Base-by-base conservation (phyloP, 1,140 invertebrate genomes). In the Amyelois transitella region DNA sequence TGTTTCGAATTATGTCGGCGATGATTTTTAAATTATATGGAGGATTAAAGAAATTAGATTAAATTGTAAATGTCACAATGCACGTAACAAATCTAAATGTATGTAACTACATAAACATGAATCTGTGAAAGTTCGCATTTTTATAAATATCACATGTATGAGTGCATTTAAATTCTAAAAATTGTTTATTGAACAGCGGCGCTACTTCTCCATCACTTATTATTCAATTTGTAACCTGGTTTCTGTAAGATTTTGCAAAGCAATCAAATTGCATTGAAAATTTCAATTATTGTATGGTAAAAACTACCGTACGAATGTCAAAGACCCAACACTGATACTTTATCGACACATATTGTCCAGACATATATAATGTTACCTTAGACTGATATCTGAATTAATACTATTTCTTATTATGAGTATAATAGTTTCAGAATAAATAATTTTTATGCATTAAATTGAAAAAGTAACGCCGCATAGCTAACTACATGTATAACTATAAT, bases 61-160 rank as follows among this genome's bases (percentile, higher is more conserved):
- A n/a, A n/a, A n/a, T n/a, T 8, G 8, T 14, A 38, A 38, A 38
- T 38, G 32, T 38, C 32, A 38, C 32, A 14, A 38, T 14, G 17
- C 17, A 38, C 17, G 17, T 14, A 38, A 38, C 1, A 38, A 4
- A 14, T 14, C 6, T 38, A 14, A n/a, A 38, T 38, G 32, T 38
- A 38, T 38, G 32, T 38, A 38, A 14, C 7, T 28, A 28, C 3
- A n/a, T 20, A 52, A 52, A 50, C 21, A 49, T 49, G 19, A 50
- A 54, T 47, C 43, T 21, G 54, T 55, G 54, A 43, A 43, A 43
- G 49, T 44, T 53, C 52, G 50, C 51, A 52, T 56, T 60, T 21
- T 50, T 60, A 49, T 65, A 71, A 77, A 75, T 79, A 79, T 79
- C 76, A 79, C 76, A 79, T 75, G 72, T 76, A 75, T 79, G 74